phyloP scores from a whole-genome alignment of 1,140 invertebrate species.

The Saccostrea cuccullata region DNA sequence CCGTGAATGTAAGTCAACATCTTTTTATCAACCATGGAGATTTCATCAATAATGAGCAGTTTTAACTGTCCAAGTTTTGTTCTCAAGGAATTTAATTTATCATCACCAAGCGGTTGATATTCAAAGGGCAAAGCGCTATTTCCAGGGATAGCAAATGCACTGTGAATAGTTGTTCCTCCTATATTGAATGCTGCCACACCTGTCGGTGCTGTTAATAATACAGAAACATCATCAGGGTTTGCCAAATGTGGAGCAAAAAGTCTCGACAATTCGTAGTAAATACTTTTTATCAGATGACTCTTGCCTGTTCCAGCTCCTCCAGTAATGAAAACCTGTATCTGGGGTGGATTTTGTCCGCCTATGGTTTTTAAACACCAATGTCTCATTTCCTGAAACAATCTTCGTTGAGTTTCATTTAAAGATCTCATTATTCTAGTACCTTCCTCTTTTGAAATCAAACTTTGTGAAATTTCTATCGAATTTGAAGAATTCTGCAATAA shows the following conservation, averaged over 20 bases:
- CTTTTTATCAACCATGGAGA: conserved; percentile 54
- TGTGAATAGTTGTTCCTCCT: conserved; percentile 47
- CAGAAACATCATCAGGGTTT: conserved; percentile 42
- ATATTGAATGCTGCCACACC: conserved; percentile 51
- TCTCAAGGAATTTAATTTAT: conserved; percentile 40
- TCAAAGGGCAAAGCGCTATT: conserved; percentile 7
- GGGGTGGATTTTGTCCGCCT: conserved; percentile 37
- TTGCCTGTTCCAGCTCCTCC: conserved; percentile 56
- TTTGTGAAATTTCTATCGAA: not conserved
- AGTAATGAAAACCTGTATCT: conserved; percentile 50
- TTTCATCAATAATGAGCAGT: conserved; percentile 54
- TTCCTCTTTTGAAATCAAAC: conserved; percentile 14
- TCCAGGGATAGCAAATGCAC: conserved; percentile 42
- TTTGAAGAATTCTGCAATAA: not conserved
- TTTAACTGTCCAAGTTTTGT: conserved; percentile 45
- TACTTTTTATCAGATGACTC: conserved; percentile 55
- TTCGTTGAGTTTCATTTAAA: conserved; percentile 22
- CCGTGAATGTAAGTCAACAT: conserved; percentile 45
- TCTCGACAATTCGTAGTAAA: conserved; percentile 56
- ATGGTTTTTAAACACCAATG: conserved; percentile 42
- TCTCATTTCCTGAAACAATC: conserved; percentile 51
- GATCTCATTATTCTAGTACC: not conserved
- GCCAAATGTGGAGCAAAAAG: conserved; percentile 36
- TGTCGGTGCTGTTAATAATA: conserved; percentile 52
- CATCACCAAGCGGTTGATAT: conserved; percentile 41